A percentile compares a stretch with the other conserved stretches of the same genome.
These are phyloP conservation scores for Puffinus mauretanicus DNA, from an alignment of 2,113 vertebrate species.

Conservation along the genomic window DNA sequence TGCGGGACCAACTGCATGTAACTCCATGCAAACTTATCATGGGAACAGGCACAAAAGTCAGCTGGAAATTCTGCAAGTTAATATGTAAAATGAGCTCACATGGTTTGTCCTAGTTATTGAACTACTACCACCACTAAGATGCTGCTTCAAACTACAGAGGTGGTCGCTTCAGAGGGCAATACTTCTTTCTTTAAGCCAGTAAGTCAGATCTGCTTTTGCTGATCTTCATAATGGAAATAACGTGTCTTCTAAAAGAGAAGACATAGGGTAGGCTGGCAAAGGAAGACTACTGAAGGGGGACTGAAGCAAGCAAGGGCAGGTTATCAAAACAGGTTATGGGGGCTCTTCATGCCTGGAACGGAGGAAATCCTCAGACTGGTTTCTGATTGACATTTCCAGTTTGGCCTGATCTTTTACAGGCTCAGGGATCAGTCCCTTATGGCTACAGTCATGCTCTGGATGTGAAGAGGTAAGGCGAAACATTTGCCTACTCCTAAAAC, in stretches of 20 bases:
- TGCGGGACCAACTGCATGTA: neutral
- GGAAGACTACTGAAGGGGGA: neutral
- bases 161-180: neutral
- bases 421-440: neutral
- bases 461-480: neutral
- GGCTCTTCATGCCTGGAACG: neutral
- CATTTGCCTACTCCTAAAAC: neutral
- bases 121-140: neutral
- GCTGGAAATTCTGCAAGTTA: neutral
- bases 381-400: neutral
- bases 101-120: neutral
- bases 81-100: neutral
- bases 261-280: neutral
- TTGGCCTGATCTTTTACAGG: neutral
- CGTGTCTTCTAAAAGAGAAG: neutral
- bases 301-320: neutral
- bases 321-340: neutral
- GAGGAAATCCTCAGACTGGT: neutral
- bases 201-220: neutral
- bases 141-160: neutral
- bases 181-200: neutral
- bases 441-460: neutral
- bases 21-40: neutral
- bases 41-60: neutral
- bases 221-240: neutral